Percentiles rank a stretch among this genome's conserved stretches.
Conservation (phyloP, 2,113 vertebrate genomes). For the Pituophis catenifer region DNA sequence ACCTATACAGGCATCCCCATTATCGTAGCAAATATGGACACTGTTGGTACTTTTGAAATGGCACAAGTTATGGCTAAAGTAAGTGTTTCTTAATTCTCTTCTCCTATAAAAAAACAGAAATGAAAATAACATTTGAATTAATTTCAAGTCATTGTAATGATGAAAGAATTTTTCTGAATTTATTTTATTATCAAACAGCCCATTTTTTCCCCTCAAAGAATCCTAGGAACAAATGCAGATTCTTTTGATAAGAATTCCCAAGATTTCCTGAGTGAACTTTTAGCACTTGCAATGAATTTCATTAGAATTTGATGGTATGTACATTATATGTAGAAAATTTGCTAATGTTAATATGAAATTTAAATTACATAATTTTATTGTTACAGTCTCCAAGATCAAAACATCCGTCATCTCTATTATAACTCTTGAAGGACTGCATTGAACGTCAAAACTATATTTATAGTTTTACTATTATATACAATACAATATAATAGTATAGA, state of each 20-base stretch:
- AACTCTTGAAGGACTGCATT: not conserved
- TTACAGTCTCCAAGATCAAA: not conserved
- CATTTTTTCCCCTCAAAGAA: not conserved
- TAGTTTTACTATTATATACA: not conserved
- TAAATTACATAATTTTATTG: not conserved
- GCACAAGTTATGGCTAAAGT: conserved; percentile 91
- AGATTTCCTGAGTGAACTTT: not conserved
- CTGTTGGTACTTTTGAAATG: conserved; percentile 98
- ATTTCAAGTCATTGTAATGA: not conserved
- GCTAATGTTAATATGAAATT: not conserved
- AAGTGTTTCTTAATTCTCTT: conserved; percentile 39
- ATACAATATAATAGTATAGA: not conserved
- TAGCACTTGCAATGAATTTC: not conserved
- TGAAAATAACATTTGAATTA: not conserved
- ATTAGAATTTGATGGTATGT: not conserved
- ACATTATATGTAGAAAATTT: not conserved
- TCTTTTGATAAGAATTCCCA: not conserved
- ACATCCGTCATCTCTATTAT: not conserved
- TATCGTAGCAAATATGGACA: conserved; percentile 98
- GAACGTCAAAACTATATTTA: not conserved
- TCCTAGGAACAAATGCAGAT: not conserved
- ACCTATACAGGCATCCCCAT: conserved; percentile 94
- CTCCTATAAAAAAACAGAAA: not conserved
- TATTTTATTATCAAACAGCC: not conserved
- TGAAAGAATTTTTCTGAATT: not conserved